Evolutionary conservation across 2,888 invertebrate species (phyloP).

Genomic region (Poecilus cupreus): DNA sequence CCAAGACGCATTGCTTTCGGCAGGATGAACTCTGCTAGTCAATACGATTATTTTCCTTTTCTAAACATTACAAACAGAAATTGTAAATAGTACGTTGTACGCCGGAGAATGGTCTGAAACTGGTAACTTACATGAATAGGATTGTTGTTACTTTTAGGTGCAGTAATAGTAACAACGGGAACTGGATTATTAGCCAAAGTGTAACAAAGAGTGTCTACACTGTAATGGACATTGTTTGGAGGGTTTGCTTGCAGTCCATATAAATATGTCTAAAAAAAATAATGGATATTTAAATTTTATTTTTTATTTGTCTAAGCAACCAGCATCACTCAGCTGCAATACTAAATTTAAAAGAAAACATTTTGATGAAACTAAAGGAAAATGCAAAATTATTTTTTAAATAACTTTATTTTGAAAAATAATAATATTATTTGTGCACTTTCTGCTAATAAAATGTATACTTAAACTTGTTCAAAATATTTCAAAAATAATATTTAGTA

Average conservation of each 20-base stretch:
- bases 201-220: conserved; percentile 81
- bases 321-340: too few relatives aligned
- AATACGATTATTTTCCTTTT: conserved; percentile 83
- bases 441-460: too few relatives aligned
- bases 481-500: too few relatives aligned
- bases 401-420: neutral
- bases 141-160: conserved; percentile 75
- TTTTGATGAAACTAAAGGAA: too few relatives aligned
- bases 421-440: too few relatives aligned
- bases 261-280: conserved; percentile 76
- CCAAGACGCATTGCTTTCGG: conserved; percentile 92
- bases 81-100: too few relatives aligned
- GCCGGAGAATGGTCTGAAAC: too few relatives aligned
- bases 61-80: conserved; percentile 68
- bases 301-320: too few relatives aligned
- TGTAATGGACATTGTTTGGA: conserved; percentile 76
- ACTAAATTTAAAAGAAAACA: too few relatives aligned
- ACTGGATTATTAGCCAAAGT: conserved; percentile 84
- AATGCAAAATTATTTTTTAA: neutral
- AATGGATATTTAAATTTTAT: conserved; percentile 53
- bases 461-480: too few relatives aligned
- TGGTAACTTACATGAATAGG: conserved; percentile 74
- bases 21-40: conserved; percentile 89
- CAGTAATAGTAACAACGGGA: conserved; percentile 85
- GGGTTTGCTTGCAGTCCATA: conserved; percentile 76